A percentile compares a stretch with the other conserved stretches of the same genome.
phyloP scores from a whole-genome alignment of 2,113 vertebrate genomes.

The Sisor rabdophorus region DNA sequence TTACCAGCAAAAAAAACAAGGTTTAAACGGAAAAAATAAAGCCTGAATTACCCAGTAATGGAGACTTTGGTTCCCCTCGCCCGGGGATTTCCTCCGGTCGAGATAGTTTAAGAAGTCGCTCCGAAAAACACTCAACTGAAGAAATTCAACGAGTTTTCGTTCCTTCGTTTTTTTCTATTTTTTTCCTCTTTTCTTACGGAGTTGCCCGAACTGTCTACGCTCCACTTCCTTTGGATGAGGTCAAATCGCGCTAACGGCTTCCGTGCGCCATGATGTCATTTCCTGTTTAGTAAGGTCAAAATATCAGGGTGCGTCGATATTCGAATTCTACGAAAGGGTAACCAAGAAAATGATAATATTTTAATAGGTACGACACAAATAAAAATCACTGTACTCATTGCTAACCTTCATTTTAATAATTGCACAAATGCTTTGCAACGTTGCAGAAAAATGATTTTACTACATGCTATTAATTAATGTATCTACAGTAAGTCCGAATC shows the following conservation, averaged over 20 bases:
- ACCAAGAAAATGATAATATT: neutral
- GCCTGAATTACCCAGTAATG: slow-evolving; percentile 59
- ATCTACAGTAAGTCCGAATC: too few relatives aligned
- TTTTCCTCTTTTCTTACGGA: slow-evolving; percentile 59
- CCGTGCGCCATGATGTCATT: slow-evolving; percentile 54
- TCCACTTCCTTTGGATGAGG: slow-evolving; percentile 72
- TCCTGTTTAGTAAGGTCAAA: slow-evolving; percentile 57
- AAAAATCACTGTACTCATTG: neutral
- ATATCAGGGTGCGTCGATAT: neutral
- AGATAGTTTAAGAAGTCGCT: slow-evolving; percentile 46
- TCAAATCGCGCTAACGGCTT: slow-evolving; percentile 62
- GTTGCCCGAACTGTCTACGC: slow-evolving; percentile 63
- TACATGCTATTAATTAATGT: too few relatives aligned
- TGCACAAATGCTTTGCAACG: too few relatives aligned
- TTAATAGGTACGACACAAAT: neutral
- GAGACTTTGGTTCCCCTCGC: slow-evolving; percentile 51
- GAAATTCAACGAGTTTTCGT: slow-evolving; percentile 58
- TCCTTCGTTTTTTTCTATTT: slow-evolving; percentile 46
- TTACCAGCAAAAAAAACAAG: slow-evolving; percentile 51
- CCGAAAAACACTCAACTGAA: slow-evolving; percentile 53
- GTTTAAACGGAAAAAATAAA: slow-evolving; percentile 51
- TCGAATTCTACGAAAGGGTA: neutral
- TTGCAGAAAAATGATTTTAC: too few relatives aligned
- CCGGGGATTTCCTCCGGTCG: slow-evolving; percentile 47
- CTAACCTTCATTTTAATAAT: too few relatives aligned